Evolutionary conservation across 35 echinoderm and acorn worm species (phyloP), one percentile per base, ranked within the genome.

Genomic region (Strongylocentrotus purpuratus): DNA sequence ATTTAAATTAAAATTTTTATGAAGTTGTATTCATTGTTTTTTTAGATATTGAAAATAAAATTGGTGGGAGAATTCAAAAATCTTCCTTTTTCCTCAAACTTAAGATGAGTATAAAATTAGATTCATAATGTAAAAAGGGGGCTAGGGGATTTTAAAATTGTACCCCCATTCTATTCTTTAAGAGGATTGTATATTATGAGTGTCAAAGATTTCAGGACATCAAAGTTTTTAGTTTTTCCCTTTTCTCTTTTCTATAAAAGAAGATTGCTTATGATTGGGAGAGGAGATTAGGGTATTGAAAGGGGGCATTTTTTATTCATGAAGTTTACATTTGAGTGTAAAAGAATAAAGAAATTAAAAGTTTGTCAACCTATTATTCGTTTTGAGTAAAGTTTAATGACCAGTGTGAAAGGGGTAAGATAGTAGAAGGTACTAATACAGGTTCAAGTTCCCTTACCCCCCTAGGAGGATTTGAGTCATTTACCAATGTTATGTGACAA

Each of bases 401-500:
- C 7, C 25, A 28, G 22, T 78, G 65, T 78, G 65, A 78, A 78
- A 78, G 3, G 65, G 65, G 65, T 7, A n/a, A 28, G 65, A n/a
- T 28, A 33, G 87, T 15, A 35, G 87, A 18, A 45, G 87, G 32
- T 46, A 45, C 33, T 45, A 31, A 89, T 15, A 17, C 87, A 89
- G 87, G 87, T 89, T 89, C 45, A 46, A 33, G 87, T 89, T 46
- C 33, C 87, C 9, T 2, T 78, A 78, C 28, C 28, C 91, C 48
- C 48, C 47, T n/a, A 47, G 48, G 45, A 93, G 91, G 91, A 93
- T 48, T 93, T 93, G 91, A 93, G 33, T 93, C 91, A 93, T 58
- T 47, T 47, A 31, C 48, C 25, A 93, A 93, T 93, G 91, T 58
- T 93, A 46, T 93, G 48, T 93, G 91, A 93, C 91, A 93, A 93